Evolutionary conservation across 2,888 invertebrate genomes (phyloP), one percentile per base, ranked within the genome.

Genomic region (Scaptomyza flava): DNA sequence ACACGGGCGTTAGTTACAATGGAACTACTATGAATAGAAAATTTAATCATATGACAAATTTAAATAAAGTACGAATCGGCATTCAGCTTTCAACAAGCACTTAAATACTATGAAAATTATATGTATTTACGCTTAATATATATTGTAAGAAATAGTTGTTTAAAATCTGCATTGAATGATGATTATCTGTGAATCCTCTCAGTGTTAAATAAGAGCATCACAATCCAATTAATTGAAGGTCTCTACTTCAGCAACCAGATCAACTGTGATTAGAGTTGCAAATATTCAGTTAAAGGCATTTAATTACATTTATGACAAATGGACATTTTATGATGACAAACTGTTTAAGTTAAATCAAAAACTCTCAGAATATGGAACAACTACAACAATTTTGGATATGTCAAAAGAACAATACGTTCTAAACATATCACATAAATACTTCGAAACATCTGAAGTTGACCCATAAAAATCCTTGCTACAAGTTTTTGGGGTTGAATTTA

Each of bases 221-320:
- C 51, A 33, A 23, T 20, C n/a, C 3, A 63, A 47, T 64, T 47
- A 47, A 65, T 52, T 53, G 51, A 47, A 53, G 54, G 14, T 42
- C 57, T 33, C 41, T 42, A 36, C 8, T n/a, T 43, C 27, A 69
- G 47, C 34, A 58, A 31, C 47, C 45, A 23, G 43, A 58, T 70
- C 23, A 58, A 66, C 71, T 60, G 47, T 30, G 51, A 60, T 63
- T 48, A 38, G 20, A 38, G 20, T 33, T 11, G 65, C 56, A 68
- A 59, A 51, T 48, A 66, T 59, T 67, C 64, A 50, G 45, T 51
- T 68, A 46, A 59, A 62, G 46, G 48, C 59, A 62, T 72, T 68
- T 60, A 79, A 74, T 82, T 70, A 50, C 57, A 73, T 67, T 62
- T 70, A 52, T 83, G 68, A 75, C 78, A 69, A 83, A 81, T 68